Base-by-base conservation (phyloP, 1,140 invertebrate species). In the Geopemphigus sp. region DNA sequence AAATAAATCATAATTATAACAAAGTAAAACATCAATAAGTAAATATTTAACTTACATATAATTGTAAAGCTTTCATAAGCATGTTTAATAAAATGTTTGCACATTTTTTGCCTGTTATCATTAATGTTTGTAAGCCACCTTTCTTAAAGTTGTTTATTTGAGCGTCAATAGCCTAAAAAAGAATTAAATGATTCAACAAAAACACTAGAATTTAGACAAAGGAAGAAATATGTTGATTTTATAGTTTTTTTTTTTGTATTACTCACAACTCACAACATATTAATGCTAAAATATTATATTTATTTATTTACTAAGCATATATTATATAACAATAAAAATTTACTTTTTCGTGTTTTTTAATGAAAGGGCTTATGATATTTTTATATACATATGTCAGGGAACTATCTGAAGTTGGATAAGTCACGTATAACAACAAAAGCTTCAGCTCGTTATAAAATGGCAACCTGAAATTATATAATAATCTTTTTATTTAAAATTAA, bases 361-460 rank as follows among this genome's bases (percentile, higher is more conserved):
- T 24, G 45, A 78, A 78, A 5, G 74, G 74, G 29, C 24, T 78
- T 24, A 78, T 61, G n/a, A 78, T 78, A 50, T 78, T 78, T 63
- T 61, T 78, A 47, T 78, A 78, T 1, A 78, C 74, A 63, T 63
- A 63, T 50, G 74, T 78, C 6, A 78, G 10, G 45, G 74, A 78
- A 10, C 74, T 78, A 12, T 78, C 57, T 26, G 74, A 78, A 26
- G 74, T 78, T 78, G 74, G 74, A 50, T 78, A 78, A 5, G 74
- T 78, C 74, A 78, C 61, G 22, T 78, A 78, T 17, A 78, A 15
- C 26, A 78, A 78, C 24, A 78, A 78, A n/a, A 78, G 57, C 39
- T 78, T 78, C 39, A 78, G 11, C 22, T 78, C 74, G 19, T 78
- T 78, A 26, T 78, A 78, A 78, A 78, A 78, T 63, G 74, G 74